Base-by-base conservation (phyloP, 1,140 invertebrate species). In the Drosophila sp. region DNA sequence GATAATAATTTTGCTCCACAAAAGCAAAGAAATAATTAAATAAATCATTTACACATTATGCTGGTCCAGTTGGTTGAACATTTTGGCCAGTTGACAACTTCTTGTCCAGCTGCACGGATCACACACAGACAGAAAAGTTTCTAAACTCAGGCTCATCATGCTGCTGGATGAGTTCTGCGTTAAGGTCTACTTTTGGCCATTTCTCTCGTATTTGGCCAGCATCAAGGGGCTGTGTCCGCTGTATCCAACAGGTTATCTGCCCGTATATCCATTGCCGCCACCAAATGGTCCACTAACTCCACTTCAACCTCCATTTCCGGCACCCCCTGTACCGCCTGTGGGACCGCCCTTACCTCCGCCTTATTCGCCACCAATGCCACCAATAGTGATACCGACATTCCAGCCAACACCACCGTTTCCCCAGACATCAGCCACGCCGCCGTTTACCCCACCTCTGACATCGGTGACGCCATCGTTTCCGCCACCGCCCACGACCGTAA, bases 171-270 rank as follows among this genome's bases (percentile, higher is more conserved):
- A 92, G 65, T 81, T 92, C 50, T 92, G 91, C 60, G 65, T 87
- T 32, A 92, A 91, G 79, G 72, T 92, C 47, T 90, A 79, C 41
- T 92, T 90, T 25, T 92, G 87, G 90, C 91, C 91, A 54, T 86
- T 91, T 57, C 76, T 92, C 0, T 90, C 84, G 23, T 90, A 92
- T 30, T 64, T 92, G 69, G 90, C 91, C 27, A 86, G 68, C 54
- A 84, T 92, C 10, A 92, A 92, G 76, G 90, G 90, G 29, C 75
- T 87, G 67, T 92, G 91, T 66, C 87, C 90, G 44, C 40, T 66
- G 23, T 91, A 81, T 72, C 79, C 89, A 54, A 76, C 76, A 83
- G 90, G 81, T 86, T 90, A 79, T 60, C 92, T 90, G 76, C 89
- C 85, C 27, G 63, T 86, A 40, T 89, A 83, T 57, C 77, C 78